phyloP scores from a whole-genome alignment of 2,797 vertebrate species.

The Gallirallus australis region DNA sequence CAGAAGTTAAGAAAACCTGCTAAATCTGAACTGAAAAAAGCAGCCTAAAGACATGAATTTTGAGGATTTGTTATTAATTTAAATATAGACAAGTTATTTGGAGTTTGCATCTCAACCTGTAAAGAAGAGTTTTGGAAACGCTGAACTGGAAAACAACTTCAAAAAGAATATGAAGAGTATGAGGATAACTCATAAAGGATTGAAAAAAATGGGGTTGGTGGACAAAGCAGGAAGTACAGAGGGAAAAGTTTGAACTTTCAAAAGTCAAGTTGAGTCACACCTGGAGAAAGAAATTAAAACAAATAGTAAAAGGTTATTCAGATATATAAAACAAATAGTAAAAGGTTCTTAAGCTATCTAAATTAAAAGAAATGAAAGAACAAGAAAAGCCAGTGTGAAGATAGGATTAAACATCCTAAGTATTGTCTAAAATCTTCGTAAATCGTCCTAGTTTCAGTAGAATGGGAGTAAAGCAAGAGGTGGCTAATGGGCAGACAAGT shows the following conservation, averaged over 20 bases:
- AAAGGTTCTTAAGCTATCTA: conserved; percentile 32
- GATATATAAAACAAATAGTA: conserved; percentile 49
- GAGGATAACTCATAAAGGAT: background rate
- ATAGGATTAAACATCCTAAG: background rate
- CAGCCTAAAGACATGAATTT: background rate
- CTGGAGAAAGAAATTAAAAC: conserved; percentile 51
- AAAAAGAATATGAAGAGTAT: background rate
- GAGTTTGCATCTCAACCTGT: background rate
- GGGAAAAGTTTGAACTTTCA: conserved; percentile 3
- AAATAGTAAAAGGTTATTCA: conserved; percentile 66
- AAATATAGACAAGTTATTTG: background rate
- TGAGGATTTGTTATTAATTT: background rate
- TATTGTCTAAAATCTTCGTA: conserved; percentile 5
- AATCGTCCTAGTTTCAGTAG: background rate
- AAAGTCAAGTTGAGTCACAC: conserved; percentile 43
- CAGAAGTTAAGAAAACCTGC: background rate
- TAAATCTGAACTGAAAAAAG: background rate
- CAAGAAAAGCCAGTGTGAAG: background rate
- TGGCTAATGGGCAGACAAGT: background rate
- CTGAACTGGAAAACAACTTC: background rate
- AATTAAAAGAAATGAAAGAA: conserved; percentile 37
- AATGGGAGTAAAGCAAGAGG: background rate
- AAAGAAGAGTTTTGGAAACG: background rate
- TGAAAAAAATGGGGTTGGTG: background rate
- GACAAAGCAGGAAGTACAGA: background rate